Conservation (phyloP, 2,888 invertebrate genomes). For the Caenorhabditis uteleia region DNA sequence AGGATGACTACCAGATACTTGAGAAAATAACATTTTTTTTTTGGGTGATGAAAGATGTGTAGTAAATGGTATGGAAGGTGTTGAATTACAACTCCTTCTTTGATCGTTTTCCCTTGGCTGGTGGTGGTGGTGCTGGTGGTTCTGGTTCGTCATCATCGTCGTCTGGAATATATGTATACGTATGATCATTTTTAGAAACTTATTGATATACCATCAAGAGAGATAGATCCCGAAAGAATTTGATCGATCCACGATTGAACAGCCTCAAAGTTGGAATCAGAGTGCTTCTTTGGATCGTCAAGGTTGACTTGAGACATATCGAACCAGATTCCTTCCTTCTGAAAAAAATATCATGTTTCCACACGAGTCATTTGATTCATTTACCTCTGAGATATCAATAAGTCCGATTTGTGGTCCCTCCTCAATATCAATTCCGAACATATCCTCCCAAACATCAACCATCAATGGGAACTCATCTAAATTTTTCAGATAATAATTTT, state of each 20-base stretch:
- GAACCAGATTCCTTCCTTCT: constrained; percentile 70
- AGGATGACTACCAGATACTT: too few species aligned
- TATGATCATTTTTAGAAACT: background rate
- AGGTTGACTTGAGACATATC: constrained; percentile 69
- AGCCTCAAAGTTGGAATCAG: constrained; percentile 68
- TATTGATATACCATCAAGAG: constrained; percentile 56
- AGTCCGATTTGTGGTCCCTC: constrained; percentile 69
- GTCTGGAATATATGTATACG: constrained; percentile 5
- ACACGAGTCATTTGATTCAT: background rate
- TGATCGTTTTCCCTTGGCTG: constrained; percentile 49
- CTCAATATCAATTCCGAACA: constrained; percentile 70
- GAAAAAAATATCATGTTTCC: constrained; percentile 29
- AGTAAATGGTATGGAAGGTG: background rate
- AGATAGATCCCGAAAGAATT: constrained; percentile 67
- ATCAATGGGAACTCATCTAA: constrained; percentile 70
- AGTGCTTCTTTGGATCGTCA: constrained; percentile 69
- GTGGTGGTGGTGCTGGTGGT: constrained; percentile 55
- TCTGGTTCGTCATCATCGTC: constrained; percentile 54
- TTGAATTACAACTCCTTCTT: constrained; percentile 49
- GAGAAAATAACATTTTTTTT: too few species aligned
- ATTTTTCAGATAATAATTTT: too few species aligned
- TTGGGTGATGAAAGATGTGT: constrained; percentile 2
- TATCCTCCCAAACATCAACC: constrained; percentile 70
- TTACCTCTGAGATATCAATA: constrained; percentile 69
- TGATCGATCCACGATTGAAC: constrained; percentile 70